phyloP scores from a whole-genome alignment of 2,888 invertebrate genomes.

The Catocala nupta region DNA sequence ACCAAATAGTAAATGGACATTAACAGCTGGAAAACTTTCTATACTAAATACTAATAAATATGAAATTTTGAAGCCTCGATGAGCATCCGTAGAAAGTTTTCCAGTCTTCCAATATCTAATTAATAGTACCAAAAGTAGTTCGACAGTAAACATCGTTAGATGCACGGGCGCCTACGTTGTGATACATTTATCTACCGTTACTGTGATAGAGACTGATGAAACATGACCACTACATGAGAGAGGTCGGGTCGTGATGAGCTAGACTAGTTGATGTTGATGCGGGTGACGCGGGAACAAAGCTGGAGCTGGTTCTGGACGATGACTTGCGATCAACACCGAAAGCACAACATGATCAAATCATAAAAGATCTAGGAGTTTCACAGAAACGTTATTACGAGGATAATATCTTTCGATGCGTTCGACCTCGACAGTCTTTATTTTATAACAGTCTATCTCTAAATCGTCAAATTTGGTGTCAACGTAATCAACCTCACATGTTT shows the following conservation, averaged over 20 bases:
- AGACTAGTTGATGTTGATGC: slow-evolving; percentile 68
- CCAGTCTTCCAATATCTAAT: slow-evolving; percentile 63
- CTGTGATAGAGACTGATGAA: slow-evolving; percentile 79
- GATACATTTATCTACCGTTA: slow-evolving; percentile 86
- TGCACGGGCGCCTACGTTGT: slow-evolving; percentile 86
- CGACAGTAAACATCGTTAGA: slow-evolving; percentile 67
- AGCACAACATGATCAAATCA: slow-evolving; percentile 82
- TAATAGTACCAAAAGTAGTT: slow-evolving; percentile 67
- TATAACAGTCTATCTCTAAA: slow-evolving; percentile 79
- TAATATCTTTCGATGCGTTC: slow-evolving; percentile 78
- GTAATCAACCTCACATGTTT: slow-evolving; percentile 77
- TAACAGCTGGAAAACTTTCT: slow-evolving; percentile 84
- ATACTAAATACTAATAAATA: slow-evolving; percentile 69
- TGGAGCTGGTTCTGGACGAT: slow-evolving; percentile 76
- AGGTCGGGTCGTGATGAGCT: slow-evolving; percentile 79
- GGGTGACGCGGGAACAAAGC: slow-evolving; percentile 79
- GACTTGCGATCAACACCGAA: slow-evolving; percentile 83
- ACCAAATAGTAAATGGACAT: slow-evolving; percentile 61
- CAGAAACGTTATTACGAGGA: slow-evolving; percentile 70
- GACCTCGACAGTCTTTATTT: slow-evolving; percentile 83
- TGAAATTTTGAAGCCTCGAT: slow-evolving; percentile 66
- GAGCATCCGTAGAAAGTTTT: slow-evolving; percentile 79
- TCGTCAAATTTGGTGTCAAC: slow-evolving; percentile 77
- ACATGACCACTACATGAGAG: slow-evolving; percentile 81
- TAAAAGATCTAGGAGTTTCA: slow-evolving; percentile 70